Percentiles rank a stretch among this genome's conserved stretches.
Conservation (phyloP, 2,888 invertebrate genomes). For the Drosophila ezoana region DNA sequence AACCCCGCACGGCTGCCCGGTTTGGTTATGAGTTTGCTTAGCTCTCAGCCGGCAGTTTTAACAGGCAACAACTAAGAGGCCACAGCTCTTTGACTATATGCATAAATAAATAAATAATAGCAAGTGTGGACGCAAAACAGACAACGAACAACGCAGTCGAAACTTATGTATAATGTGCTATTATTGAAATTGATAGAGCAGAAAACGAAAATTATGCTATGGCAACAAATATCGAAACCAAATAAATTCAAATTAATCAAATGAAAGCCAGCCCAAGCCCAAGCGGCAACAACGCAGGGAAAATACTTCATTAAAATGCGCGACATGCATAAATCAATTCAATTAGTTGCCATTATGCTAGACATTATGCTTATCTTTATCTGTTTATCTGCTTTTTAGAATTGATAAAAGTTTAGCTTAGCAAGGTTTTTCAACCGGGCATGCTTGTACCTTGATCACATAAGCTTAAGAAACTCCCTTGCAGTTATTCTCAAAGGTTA, state of each 20-base stretch:
- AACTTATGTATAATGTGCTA: conserved; percentile 55
- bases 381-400: not conserved
- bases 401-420: conserved; percentile 20
- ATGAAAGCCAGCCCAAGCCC: conserved; percentile 8
- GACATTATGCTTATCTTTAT: conserved; percentile 15
- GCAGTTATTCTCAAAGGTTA: conserved; percentile 2
- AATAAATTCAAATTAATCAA: conserved; percentile 77
- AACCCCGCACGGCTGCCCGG: not conserved
- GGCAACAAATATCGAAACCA: conserved; percentile 53
- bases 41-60: conserved; percentile 20
- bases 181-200: conserved; percentile 68
- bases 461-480: conserved; percentile 4
- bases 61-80: conserved; percentile 26
- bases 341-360: conserved; percentile 71
- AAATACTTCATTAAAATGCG: conserved; percentile 67
- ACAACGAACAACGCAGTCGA: conserved; percentile 52
- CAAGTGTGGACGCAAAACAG: conserved; percentile 72
- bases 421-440: conserved; percentile 30
- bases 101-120: conserved; percentile 78
- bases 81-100: conserved; percentile 40
- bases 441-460: not conserved
- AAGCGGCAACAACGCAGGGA: conserved; percentile 29
- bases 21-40: conserved; percentile 28
- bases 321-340: conserved; percentile 78
- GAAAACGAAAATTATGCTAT: conserved; percentile 51